Evolutionary conservation across 2,888 invertebrate genomes (phyloP).

Genomic region (Sarcophaga caerulescens): DNA sequence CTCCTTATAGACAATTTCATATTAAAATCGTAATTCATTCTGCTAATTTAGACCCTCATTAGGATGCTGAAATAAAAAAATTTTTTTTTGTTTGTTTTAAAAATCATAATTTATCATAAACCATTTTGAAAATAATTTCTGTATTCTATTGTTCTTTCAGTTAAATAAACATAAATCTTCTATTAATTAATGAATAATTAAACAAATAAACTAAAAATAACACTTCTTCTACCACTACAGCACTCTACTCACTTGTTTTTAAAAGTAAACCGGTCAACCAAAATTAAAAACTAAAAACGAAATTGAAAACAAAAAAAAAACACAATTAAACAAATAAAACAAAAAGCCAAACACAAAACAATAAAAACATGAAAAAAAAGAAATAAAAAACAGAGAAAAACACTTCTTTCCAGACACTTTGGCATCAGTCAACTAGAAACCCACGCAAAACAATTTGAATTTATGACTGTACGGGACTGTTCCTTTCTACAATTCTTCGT

Average conservation of each 20-base stretch:
- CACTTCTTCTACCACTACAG: neutral
- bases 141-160: neutral
- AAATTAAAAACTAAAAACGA: neutral
- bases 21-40: too few relatives aligned
- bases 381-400: constrained; percentile 18
- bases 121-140: neutral
- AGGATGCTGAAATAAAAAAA: too few relatives aligned
- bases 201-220: constrained; percentile 29
- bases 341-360: constrained; percentile 25
- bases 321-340: constrained; percentile 15
- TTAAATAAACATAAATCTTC: constrained; percentile 23
- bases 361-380: neutral
- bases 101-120: too few relatives aligned
- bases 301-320: constrained; percentile 16
- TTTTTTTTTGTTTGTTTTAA: too few relatives aligned
- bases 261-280: constrained; percentile 32
- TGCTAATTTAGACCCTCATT: too few relatives aligned
- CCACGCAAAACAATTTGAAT: constrained; percentile 50
- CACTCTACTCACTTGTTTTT: neutral
- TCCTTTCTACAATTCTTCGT: too few relatives aligned
- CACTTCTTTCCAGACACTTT: constrained; percentile 58
- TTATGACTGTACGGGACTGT: neutral
- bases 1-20: too few relatives aligned
- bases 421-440: constrained; percentile 55
- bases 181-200: constrained; percentile 2